A percentile compares a stretch with the other conserved stretches of the same genome.
phyloP scores from a whole-genome alignment of 2,113 vertebrate genomes.

The Dasyurus viverrinus region DNA sequence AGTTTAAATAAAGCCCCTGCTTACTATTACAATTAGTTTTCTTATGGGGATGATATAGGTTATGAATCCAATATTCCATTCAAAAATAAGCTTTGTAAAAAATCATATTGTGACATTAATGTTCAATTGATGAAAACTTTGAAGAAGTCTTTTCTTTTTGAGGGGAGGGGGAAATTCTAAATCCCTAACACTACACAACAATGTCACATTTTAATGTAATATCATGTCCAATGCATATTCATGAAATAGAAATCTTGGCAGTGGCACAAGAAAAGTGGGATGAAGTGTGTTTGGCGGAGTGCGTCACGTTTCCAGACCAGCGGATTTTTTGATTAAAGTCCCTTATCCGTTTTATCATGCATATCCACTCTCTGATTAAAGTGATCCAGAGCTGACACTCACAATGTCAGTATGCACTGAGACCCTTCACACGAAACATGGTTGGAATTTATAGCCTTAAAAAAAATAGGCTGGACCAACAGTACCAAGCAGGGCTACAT shows the following conservation, averaged over 20 bases:
- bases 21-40: conserved; percentile 66
- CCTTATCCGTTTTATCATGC: conserved; percentile 99
- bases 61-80: conserved; percentile 67
- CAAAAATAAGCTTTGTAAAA: conserved; percentile 61
- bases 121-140: conserved; percentile 81
- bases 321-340: conserved; percentile 99
- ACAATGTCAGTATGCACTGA: conserved; percentile 97
- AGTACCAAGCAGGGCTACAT: conserved; percentile 49
- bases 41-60: conserved; percentile 59
- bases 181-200: conserved; percentile 86
- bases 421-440: conserved; percentile 92
- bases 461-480: conserved; percentile 71
- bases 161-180: conserved; percentile 78
- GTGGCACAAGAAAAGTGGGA: conserved; percentile 91
- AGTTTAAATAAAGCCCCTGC: conserved; percentile 72
- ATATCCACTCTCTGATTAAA: conserved; percentile 99
- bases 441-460: conserved; percentile 93
- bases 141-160: conserved; percentile 67
- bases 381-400: conserved; percentile 99
- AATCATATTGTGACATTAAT: conserved; percentile 68
- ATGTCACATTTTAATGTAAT: conserved; percentile 94
- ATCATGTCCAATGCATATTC: conserved; percentile 96
- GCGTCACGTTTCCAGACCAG: conserved; percentile 99
- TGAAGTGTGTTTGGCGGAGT: conserved; percentile 97
- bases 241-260: conserved; percentile 92